Evolutionary conservation across 2,113 vertebrate genomes (phyloP), one percentile per base, ranked within the genome.

Genomic region (Colinus virginianus): DNA sequence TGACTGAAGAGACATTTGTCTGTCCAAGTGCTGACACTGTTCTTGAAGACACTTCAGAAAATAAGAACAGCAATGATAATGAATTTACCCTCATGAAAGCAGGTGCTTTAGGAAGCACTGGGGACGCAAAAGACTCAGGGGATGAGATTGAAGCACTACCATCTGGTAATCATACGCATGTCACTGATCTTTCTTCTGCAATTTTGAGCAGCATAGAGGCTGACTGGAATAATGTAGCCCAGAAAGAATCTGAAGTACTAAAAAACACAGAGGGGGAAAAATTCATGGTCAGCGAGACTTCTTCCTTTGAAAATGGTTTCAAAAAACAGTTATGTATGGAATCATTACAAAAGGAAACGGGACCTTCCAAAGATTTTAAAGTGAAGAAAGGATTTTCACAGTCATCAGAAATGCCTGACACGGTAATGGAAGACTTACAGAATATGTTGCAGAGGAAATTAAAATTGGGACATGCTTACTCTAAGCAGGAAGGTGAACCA

Each of bases 401-500:
- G 19, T 72, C 13, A 25, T 45, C 93, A 67, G 92, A 93, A 69
- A 42, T 67, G 6, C 55, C 90, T 83, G 88, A 87, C 20, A 6
- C 25, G 1, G 40, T 93, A 64, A 40, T 72, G 32, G 81, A 96
- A 79, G 88, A 92, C 22, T 68, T 97, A 67, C 87, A 78, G 42
- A 86, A 49, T 68, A 40, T 88, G 32, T 88, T 97, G 36, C 85
- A 95, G 42, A 94, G 36, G 46, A 94, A 67, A 8, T 45, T 94
- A 63, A 95, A 96, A 84, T 90, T 78, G 78, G 89, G 56, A 48
- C 59, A 48, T 28, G 1, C 55, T 49, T 93, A 46, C 70, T 81
- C 38, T 88, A 95, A 88, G 40, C 93, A 94, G 16, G 49, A 87
- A 67, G 87, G 51, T 43, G 95, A 96, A 78, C 59, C 90, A 72